Conservation (phyloP, 2,113 vertebrate species). For the Heliornis fulica region DNA sequence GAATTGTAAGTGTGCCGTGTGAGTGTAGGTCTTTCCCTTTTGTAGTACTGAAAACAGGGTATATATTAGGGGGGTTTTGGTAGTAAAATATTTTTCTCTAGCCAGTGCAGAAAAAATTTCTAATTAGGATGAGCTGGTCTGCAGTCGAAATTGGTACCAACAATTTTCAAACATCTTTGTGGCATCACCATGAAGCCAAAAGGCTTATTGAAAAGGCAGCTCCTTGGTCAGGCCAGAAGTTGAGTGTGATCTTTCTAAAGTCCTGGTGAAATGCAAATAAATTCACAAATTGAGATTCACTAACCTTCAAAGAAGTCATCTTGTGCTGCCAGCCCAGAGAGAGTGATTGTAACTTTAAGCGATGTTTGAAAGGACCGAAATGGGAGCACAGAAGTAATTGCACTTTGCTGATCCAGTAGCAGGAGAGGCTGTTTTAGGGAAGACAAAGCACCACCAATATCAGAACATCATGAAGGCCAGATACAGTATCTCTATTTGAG, state of each 20-base stretch:
- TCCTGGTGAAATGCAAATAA: neutral
- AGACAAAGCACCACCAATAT: slow-evolving; percentile 38
- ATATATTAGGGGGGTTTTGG: rapidly evolving
- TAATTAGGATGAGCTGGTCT: neutral
- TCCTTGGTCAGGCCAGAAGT: neutral
- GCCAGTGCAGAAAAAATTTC: neutral
- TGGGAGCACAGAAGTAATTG: slow-evolving; percentile 28
- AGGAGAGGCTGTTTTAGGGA: slow-evolving; percentile 24
- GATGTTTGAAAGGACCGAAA: slow-evolving; percentile 28
- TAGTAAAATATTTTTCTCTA: neutral
- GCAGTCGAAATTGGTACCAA: neutral
- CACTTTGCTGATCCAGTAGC: slow-evolving; percentile 34
- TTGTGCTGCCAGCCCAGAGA: neutral
- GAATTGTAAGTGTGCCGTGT: neutral
- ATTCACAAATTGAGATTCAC: neutral
- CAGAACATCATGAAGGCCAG: slow-evolving; percentile 40
- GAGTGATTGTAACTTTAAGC: neutral
- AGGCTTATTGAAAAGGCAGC: neutral
- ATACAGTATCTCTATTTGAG: slow-evolving; percentile 63
- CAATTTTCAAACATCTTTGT: neutral
- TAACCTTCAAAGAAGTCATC: neutral
- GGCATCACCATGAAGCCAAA: neutral
- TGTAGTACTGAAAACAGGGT: neutral
- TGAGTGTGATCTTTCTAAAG: neutral
- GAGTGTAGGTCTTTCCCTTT: neutral